These are phyloP conservation scores for Butastur rufipennis DNA, from an alignment of 2,113 vertebrate genomes.

Conservation along the genomic window DNA sequence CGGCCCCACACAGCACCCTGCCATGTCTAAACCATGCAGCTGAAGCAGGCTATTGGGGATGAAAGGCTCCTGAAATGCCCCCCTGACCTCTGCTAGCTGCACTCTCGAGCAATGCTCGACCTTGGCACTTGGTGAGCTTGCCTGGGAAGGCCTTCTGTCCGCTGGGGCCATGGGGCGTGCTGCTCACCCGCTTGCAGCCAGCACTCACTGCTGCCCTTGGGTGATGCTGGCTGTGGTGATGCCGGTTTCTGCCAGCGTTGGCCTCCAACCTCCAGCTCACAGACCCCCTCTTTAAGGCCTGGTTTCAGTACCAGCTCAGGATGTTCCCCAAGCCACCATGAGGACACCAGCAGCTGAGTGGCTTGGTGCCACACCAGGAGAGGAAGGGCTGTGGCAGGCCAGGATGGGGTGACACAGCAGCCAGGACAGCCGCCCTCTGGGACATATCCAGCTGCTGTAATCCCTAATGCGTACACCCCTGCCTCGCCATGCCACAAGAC, in stretches of 20 bases:
- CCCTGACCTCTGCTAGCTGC: neutral
- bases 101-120: neutral
- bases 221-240: neutral
- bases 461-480: fast-evolving
- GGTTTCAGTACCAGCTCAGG: neutral
- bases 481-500: fast-evolving
- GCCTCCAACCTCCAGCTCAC: neutral
- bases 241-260: neutral
- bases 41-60: neutral
- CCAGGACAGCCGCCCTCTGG: neutral
- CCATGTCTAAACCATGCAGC: neutral
- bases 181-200: neutral
- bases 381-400: neutral
- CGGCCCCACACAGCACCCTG: neutral
- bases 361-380: neutral
- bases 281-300: neutral
- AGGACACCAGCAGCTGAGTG: neutral
- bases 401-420: neutral
- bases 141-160: neutral
- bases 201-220: neutral
- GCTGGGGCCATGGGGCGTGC: neutral
- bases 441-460: fast-evolving
- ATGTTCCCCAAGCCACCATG: neutral
- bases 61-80: neutral
- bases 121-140: fast-evolving